Conservation (phyloP, 2,888 invertebrate species). For the Stegophylla sp. region DNA sequence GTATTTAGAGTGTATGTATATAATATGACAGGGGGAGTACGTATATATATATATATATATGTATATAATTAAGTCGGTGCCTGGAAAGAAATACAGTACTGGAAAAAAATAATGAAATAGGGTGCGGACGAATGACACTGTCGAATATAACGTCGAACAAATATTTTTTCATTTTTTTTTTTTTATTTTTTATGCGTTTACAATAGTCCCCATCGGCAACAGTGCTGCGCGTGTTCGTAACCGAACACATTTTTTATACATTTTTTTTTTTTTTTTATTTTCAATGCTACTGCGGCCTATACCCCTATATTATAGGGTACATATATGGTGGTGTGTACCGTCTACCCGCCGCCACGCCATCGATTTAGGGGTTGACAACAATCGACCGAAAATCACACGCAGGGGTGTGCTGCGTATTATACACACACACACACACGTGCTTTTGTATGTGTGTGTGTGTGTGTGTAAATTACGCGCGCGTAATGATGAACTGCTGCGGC, state of each 20-base stretch:
- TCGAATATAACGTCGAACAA: constrained; percentile 12
- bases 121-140: constrained; percentile 12
- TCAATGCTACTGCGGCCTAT: background rate
- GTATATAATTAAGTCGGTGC: background rate
- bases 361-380: constrained; percentile 25
- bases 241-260: background rate
- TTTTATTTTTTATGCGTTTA: background rate
- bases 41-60: too few species aligned
- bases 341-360: background rate
- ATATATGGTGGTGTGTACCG: background rate
- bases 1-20: too few species aligned
- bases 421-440: too few species aligned
- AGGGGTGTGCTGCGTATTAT: background rate
- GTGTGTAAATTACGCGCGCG: background rate
- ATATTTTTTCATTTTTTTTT: too few species aligned
- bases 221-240: background rate
- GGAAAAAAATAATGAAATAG: background rate
- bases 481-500: background rate
- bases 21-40: background rate
- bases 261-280: constrained; percentile 1
- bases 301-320: too few species aligned
- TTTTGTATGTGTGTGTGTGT: too few species aligned
- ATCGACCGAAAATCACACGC: constrained; percentile 20
- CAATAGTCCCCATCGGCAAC: background rate
- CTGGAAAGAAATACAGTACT: too few species aligned